Base-by-base conservation (phyloP, 2,113 vertebrate species). In the Montifringilla adamsi region DNA sequence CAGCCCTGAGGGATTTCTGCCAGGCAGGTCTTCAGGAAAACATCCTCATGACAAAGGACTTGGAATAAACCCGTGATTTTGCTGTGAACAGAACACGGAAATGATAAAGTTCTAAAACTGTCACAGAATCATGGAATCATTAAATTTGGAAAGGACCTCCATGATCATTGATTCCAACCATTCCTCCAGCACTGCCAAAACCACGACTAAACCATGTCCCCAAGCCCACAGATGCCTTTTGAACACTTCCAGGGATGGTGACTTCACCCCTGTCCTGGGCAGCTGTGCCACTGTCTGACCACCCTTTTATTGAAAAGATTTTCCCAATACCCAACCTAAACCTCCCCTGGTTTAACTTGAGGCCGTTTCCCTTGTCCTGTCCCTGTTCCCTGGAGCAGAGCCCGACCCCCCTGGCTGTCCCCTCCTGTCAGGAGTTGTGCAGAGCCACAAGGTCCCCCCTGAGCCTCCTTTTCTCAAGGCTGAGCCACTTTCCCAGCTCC, bases 381-480 rank as follows among this genome's bases (percentile, higher is more conserved):
- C 50, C 33, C 41, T 52, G 59, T 59, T 44, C 52, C 26, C 37
- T 73, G 59, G 18, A 50, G 15, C 67, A 80, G 6, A 80, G 35
- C 59, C 50, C 0, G 1, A 49, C 2, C 13, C 24, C 20, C 13
- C 41, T 0, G 0, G 52, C 44, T 74, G 52, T 10, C 59, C 59
- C 23, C 60, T 89, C 77, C 69, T 82, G 39, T 46, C 60, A 89
- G 87, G 87, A 67, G 28, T 1, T 82, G 77, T 89, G 46, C 37
- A 82, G 87, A 82, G 62, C 39, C 53, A 82, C 0, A 52, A 67
- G 77, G 69, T 5, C 4, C 60, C 60, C 68, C 68, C 77, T 52
- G 77, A 74, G 52, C 77, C 60, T 89, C 68, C 60, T 74, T 81
- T 43, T 2, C 59, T 89, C 77, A 68, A 81, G 77, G 37, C 77